phyloP scores from a whole-genome alignment of 2,888 invertebrate genomes.

The Drosophila merina region DNA sequence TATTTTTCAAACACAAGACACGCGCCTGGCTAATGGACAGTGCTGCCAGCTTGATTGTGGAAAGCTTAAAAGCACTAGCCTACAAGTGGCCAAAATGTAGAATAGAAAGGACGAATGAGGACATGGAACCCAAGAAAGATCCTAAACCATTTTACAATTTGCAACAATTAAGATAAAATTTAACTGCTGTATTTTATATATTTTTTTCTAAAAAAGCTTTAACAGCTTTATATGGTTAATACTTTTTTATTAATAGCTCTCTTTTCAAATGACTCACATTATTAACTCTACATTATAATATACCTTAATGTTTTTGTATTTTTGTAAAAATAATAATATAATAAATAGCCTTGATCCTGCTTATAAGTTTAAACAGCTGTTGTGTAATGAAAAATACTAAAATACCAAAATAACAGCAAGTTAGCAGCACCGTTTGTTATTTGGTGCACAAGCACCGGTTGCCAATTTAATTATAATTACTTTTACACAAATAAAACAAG shows the following conservation, averaged over 20 bases:
- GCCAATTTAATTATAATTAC: conserved; percentile 50
- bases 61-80: background rate
- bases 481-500: conserved; percentile 60
- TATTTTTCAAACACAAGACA: conserved; percentile 29
- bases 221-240: too few species aligned
- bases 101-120: background rate
- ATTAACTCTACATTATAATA: too few species aligned
- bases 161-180: too few species aligned
- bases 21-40: conserved; percentile 14
- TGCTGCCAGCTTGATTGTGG: conserved; percentile 20
- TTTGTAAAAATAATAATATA: too few species aligned
- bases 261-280: too few species aligned
- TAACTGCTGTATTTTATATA: too few species aligned
- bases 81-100: background rate
- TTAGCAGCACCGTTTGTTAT: conserved; percentile 12
- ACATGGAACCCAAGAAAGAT: background rate
- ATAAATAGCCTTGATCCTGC: background rate
- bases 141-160: too few species aligned
- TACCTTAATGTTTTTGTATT: too few species aligned
- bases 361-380: conserved; percentile 36
- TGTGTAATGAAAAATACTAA: conserved; percentile 41
- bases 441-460: conserved; percentile 66
- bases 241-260: too few species aligned
- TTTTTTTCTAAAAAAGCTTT: too few species aligned
- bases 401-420: background rate